Base-by-base conservation (phyloP, 2,113 vertebrate species). In the Alethe castanea region DNA sequence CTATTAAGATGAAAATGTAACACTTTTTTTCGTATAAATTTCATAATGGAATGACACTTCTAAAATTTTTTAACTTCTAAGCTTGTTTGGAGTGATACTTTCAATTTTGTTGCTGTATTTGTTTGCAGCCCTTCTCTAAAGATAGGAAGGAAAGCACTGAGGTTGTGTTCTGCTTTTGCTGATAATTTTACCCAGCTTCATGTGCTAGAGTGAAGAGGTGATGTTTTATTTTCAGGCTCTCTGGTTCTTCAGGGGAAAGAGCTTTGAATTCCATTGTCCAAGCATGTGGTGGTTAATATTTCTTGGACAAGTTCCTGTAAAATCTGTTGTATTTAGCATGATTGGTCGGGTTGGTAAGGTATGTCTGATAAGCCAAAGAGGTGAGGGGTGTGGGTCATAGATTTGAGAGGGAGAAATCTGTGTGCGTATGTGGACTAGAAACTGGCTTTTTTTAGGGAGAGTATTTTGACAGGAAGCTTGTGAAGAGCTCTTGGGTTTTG, bases 11-110 rank as follows among this genome's bases (percentile, higher is more conserved):
- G 26, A 48, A 83, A 80, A 60, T 25, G 33, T 47, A 47, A 45
- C 6, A 12, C 2, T 2, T 6, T 84, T 50, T 8, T 42, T 0
- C n/a, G 0, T 9, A 12, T 59, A 10, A 56, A 79, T 14, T 54
- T 92, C 3, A 42, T 67, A 0, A 10, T 2, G 8, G 26, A 78
- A 57, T 59, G 29, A 19, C 2, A 3, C 3, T 80, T 76, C 19
- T 42, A 85, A 69, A 69, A 15, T 31, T 33, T 62, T 79, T 17
- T 48, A 47, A 36, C 19, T 60, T 79, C 48, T 47, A 61, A 77
- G n/a, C 48, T 78, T 71, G 3, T 40, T 90, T 85, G 62, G 48
- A 53, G 54, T 44, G 14, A 8, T 50, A 13, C 28, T 70, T 86
- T 13, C 12, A 53, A 29, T 45, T 70, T 54, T 61, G 19, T 61